A percentile compares a stretch with the other conserved stretches of the same genome.
phyloP scores from a whole-genome alignment of 2,888 invertebrate species.

The Sesamia inferens region DNA sequence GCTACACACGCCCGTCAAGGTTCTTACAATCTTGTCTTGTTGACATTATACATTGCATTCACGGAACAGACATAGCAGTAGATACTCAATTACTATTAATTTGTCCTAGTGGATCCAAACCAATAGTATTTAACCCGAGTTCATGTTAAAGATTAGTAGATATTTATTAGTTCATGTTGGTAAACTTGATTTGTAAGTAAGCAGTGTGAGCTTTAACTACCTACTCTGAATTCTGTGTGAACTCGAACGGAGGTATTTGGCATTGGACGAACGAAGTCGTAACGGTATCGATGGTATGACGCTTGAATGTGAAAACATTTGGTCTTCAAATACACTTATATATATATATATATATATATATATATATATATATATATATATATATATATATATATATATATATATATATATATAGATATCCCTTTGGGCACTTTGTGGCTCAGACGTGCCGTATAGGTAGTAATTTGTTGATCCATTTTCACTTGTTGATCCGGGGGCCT shows the following conservation, averaged over 20 bases:
- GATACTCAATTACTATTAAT: conserved; percentile 14
- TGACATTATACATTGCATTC: conserved; percentile 50
- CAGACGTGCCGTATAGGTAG: too few relatives aligned
- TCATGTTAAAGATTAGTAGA: conserved; percentile 32
- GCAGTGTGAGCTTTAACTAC: conserved; percentile 10
- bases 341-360: too few relatives aligned
- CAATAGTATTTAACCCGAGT: conserved; percentile 27
- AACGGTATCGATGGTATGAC: conserved; percentile 47
- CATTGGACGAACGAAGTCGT: conserved; percentile 45
- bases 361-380: too few relatives aligned
- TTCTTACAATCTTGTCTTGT: conserved; percentile 45
- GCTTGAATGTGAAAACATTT: conserved; percentile 47
- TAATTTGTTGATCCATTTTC: too few relatives aligned
- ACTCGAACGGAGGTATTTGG: conserved; percentile 47
- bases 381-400: too few relatives aligned
- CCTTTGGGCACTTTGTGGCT: too few relatives aligned
- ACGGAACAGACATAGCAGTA: conserved; percentile 21
- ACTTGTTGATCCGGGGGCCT: too few relatives aligned
- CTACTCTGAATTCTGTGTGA: conserved; percentile 36
- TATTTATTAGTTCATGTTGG: too few relatives aligned
- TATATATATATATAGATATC: too few relatives aligned
- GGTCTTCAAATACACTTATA: background rate
- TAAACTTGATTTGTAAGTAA: conserved; percentile 41
- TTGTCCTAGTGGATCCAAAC: conserved; percentile 13
- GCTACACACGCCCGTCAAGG: conserved; percentile 44